phyloP scores from a whole-genome alignment of 2,797 vertebrate genomes.

The Sebastes taczanowskii region DNA sequence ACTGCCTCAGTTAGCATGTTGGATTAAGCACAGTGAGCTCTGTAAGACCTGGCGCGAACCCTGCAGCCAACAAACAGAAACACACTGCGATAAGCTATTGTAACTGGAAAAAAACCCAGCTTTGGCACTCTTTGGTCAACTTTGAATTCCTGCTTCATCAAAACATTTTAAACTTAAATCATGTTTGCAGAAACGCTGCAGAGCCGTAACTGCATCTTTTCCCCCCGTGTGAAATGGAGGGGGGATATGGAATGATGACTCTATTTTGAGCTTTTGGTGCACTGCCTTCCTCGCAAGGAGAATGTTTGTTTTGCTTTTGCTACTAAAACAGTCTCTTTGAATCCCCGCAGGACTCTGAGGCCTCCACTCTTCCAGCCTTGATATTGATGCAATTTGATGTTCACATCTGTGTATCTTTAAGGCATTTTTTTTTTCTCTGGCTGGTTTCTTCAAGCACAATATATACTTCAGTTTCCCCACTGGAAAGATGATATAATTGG shows the following conservation, averaged over 20 bases:
- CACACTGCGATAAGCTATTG: not conserved
- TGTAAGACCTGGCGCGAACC: not conserved
- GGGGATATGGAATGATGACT: conserved; percentile 15
- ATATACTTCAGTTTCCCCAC: conserved; percentile 40
- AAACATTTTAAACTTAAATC: conserved; percentile 26
- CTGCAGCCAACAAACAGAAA: conserved; percentile 12
- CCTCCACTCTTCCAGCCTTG: conserved; percentile 54
- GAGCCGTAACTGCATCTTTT: not conserved
- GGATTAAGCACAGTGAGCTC: conserved; percentile 41
- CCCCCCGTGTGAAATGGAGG: not conserved
- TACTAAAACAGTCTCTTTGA: conserved; percentile 69
- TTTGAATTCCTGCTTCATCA: conserved; percentile 25
- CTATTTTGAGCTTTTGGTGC: conserved; percentile 56
- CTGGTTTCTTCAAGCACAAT: conserved; percentile 61
- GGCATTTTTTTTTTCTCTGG: conserved; percentile 50
- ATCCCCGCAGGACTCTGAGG: conserved; percentile 56
- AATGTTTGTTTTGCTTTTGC: conserved; percentile 66
- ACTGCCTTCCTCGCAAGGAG: conserved; percentile 39
- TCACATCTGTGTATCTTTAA: conserved; percentile 70
- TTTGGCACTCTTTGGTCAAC: conserved; percentile 1
- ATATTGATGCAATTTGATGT: conserved; percentile 76
- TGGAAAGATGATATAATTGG: conserved; percentile 51
- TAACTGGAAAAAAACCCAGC: not conserved
- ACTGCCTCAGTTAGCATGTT: conserved; percentile 39
- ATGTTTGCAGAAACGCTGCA: conserved; percentile 15